Conservation (phyloP, 2,888 invertebrate genomes). For the Ptychoptera albimana region DNA sequence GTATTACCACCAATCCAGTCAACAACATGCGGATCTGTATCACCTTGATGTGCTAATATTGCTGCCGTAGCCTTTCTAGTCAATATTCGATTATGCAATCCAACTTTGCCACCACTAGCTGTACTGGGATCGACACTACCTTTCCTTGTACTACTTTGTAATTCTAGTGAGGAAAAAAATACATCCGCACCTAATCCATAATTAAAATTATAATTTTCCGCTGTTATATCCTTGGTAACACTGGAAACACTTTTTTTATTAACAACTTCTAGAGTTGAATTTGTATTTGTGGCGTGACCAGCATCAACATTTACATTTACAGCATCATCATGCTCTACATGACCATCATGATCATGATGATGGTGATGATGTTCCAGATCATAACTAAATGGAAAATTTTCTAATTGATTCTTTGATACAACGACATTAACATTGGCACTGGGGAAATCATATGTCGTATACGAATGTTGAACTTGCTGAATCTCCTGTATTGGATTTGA, state of each 20-base stretch:
- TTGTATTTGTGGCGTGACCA: conserved; percentile 9
- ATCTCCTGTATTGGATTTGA: conserved; percentile 16
- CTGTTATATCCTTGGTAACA: conserved; percentile 21
- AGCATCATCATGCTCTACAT: conserved; percentile 14
- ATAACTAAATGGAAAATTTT: not conserved
- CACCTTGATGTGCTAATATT: conserved; percentile 24
- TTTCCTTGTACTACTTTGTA: conserved; percentile 56
- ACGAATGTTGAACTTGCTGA: conserved; percentile 6
- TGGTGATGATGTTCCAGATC: conserved; percentile 24
- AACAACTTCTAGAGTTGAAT: conserved; percentile 4
- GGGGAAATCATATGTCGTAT: conserved; percentile 7
- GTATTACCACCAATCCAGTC: conserved; percentile 18
- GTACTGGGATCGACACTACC: conserved; percentile 15
- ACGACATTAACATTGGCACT: not conserved
- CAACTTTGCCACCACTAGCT: conserved; percentile 4
- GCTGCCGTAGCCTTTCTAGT: conserved; percentile 31
- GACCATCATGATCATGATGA: conserved; percentile 24
- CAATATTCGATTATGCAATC: conserved; percentile 16
- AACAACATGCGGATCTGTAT: conserved; percentile 21
- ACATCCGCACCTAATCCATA: conserved; percentile 63
- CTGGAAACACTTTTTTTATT: conserved; percentile 21
- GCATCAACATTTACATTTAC: conserved; percentile 2
- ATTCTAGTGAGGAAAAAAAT: conserved; percentile 69
- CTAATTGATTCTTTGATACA: not conserved
- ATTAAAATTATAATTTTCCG: conserved; percentile 30